These are phyloP conservation scores for Lymantria monacha DNA, from an alignment of 2,888 invertebrate genomes.

Conservation along the genomic window DNA sequence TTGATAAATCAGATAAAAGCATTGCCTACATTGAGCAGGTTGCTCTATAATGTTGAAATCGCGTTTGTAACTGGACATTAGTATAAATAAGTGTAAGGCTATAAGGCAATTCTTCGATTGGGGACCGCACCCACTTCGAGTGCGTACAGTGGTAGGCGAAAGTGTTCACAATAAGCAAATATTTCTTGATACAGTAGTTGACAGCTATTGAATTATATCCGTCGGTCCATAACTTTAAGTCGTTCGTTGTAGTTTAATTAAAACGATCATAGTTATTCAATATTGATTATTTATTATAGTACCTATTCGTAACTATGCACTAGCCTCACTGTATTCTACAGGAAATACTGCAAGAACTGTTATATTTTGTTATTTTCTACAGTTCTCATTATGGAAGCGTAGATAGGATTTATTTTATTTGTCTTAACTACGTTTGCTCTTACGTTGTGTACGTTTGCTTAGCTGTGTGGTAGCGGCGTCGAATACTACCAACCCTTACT, in stretches of 20 bases:
- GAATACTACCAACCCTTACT: too few relatives aligned
- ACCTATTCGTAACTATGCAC: neutral
- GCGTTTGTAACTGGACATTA: constrained; percentile 25
- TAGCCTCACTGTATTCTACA: too few relatives aligned
- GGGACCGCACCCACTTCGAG: constrained; percentile 35
- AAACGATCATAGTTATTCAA: neutral
- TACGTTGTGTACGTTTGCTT: too few relatives aligned
- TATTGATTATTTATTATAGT: neutral
- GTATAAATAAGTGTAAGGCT: constrained; percentile 35
- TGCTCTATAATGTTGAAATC: constrained; percentile 15
- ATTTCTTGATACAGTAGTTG: constrained; percentile 21
- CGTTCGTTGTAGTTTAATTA: constrained; percentile 6
- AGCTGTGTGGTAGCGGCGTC: too few relatives aligned
- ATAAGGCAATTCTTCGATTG: constrained; percentile 32
- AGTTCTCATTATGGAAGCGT: too few relatives aligned
- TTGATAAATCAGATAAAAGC: constrained; percentile 27
- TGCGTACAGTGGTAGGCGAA: constrained; percentile 29
- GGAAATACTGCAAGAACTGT: too few relatives aligned
- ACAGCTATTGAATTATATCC: constrained; percentile 31
- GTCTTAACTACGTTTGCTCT: too few relatives aligned
- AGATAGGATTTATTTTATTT: too few relatives aligned
- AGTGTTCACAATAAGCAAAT: constrained; percentile 21
- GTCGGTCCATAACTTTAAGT: neutral
- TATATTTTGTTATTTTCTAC: too few relatives aligned
- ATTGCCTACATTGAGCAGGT: constrained; percentile 16